Base-by-base conservation (phyloP, 2,888 invertebrate genomes). In the Fissipunctia ypsillon region DNA sequence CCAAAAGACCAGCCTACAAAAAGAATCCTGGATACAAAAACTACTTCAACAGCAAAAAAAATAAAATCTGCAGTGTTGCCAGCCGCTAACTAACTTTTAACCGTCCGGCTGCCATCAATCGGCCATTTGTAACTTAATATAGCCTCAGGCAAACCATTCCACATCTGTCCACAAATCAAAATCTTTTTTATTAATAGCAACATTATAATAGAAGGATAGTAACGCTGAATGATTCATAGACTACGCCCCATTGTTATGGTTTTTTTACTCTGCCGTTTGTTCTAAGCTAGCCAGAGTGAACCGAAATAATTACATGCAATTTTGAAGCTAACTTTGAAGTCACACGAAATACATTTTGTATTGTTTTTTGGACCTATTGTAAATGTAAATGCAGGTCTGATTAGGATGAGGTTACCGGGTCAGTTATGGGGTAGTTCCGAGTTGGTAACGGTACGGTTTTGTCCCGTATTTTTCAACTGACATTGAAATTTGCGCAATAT, bases 161-260 rank as follows among this genome's bases (percentile, higher is more conserved):
- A 69, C 80, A 85, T 78, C 80, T 86, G 85, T 85, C 76, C 78
- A 81, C 80, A 86, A 84, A 83, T 86, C 84, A 83, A 81, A 83
- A 80, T 79, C 48, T 76, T 84, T 85, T 82, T 85, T 84, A 80
- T 56, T 52, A 76, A 76, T 68, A 60, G 57, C 73, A 78, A 84
- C 73, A 79, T 69, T 78, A 71, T 78, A 81, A 71, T 63, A 61
- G 31, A 76, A 81, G 84, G 81, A 88, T 84, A 86, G 79, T 88
- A 85, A 88, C 88, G 83, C 69, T 73, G 71, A 77, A 86, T 88
- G 88, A 90, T 85, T 90, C 89, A 89, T 80, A 78, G 76, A 73
- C 70, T 69, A 86, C 87, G 82, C 86, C 82, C 83, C 79, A 84
- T 80, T 77, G 72, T 84, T 66, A 75, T 52, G 38, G 38, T 35